A percentile compares a stretch with the other conserved stretches of the same genome.
These are phyloP conservation scores for Dromiciops gliroides DNA, from an alignment of 2,113 vertebrate genomes.

Conservation along the genomic window DNA sequence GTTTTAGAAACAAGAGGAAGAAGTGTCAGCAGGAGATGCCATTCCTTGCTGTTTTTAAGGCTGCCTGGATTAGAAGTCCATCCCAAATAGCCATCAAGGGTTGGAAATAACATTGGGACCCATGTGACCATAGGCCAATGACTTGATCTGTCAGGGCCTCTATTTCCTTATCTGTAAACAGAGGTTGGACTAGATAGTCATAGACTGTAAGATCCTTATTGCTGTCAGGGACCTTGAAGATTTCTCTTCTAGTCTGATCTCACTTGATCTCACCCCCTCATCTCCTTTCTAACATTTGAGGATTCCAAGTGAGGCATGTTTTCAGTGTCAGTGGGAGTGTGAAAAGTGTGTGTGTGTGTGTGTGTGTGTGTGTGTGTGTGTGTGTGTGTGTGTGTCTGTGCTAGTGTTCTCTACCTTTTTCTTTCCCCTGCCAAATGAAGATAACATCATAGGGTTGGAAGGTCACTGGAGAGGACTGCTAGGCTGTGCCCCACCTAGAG, in stretches of 20 bases:
- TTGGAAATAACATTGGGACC: no score
- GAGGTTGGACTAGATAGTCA: neutral
- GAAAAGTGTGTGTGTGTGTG: neutral
- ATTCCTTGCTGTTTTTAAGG: neutral
- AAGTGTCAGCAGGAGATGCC: neutral
- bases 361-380: neutral
- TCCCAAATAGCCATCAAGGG: accelerated
- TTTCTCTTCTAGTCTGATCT: neutral
- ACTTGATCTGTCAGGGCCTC: neutral
- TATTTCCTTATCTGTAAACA: neutral
- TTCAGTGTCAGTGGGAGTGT: neutral
- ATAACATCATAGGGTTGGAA: neutral
- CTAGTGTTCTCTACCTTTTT: neutral
- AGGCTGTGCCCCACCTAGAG: neutral
- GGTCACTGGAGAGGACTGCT: neutral
- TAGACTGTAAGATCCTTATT: neutral
- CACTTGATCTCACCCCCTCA: neutral
- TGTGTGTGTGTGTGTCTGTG: neutral
- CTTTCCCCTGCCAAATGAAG: neutral
- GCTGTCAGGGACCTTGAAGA: neutral
- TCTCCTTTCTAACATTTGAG: neutral
- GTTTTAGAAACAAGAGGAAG: neutral
- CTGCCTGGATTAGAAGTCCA: neutral
- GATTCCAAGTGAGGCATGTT: neutral
- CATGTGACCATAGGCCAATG: neutral